Evolutionary conservation across 2,113 vertebrate species (phyloP).

Genomic region (Pseudois nayaur): DNA sequence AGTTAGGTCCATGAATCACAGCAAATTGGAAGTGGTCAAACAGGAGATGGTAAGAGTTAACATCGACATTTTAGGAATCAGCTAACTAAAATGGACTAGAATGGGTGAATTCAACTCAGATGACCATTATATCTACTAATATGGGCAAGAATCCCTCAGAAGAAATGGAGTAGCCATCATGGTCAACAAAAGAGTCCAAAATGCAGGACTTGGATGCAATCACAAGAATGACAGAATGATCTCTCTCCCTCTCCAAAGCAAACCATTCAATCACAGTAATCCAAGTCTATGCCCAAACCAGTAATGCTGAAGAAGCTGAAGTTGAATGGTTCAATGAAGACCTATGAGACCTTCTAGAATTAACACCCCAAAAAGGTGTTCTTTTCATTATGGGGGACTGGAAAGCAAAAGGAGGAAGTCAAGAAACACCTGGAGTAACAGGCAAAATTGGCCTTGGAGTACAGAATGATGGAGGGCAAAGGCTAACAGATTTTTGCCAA

Average conservation of each 20-base stretch:
- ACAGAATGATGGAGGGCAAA: not conserved
- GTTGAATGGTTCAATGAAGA: not conserved
- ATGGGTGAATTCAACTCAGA: not conserved
- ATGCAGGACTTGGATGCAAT: not conserved
- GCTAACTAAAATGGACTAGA: not conserved
- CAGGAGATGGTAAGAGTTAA: not conserved
- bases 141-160: not conserved
- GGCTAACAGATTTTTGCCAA: not conserved
- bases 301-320: not conserved
- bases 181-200: not conserved
- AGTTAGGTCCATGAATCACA: not conserved
- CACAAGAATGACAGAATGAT: not conserved
- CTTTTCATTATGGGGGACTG: not conserved
- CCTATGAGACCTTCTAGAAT: rapidly evolving
- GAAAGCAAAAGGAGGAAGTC: not conserved
- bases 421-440: not conserved
- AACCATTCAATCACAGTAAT: not conserved
- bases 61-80: not conserved
- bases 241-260: not conserved
- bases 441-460: not conserved
- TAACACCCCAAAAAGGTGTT: not conserved
- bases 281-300: not conserved
- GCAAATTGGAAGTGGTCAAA: not conserved
- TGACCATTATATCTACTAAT: not conserved
- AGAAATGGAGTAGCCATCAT: not conserved